Base-by-base conservation (phyloP, 2,113 vertebrate genomes). In the Nerophis lumbriciformis region DNA sequence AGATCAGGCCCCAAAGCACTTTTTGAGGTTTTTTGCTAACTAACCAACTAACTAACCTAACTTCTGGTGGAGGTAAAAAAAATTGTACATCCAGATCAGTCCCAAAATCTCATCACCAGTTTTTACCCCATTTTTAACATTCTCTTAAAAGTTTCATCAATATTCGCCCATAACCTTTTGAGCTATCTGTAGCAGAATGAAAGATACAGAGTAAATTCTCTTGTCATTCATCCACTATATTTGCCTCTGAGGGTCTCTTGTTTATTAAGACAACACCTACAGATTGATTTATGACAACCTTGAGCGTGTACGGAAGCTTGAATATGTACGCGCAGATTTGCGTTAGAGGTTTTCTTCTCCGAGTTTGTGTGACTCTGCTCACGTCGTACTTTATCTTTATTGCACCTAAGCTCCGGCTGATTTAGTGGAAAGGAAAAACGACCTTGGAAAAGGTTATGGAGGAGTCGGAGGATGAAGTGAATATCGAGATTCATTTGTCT, bases 211-310 rank as follows among this genome's bases (percentile, higher is more conserved):
- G 28, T 28, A 28, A 28, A 28, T 28, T 28, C 1, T 28, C 28
- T 28, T 28, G 28, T 60, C 66, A 69, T 78, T 72, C 69, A 66
- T 65, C 67, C 73, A 80, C 66, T 70, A 28, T 28, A 28, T 28
- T 28, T 28, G 0, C 28, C 28, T 58, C 53, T 75, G 76, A 82
- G 28, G 28, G 28, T 28, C 76, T 67, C 77, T 56, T 64, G 48
- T 61, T 55, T 78, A 75, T 74, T 81, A 62, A 78, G 79, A 83
- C 80, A 65, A 81, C 68, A 75, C 59, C 66, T 67, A 21, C 1
- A 38, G 73, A 78, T 72, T 73, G 78, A 82, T 83, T 76, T 57
- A 71, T 77, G 73, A 62, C 80, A 72, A 73, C 77, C 77, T 76
- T 73, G 72, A 77, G 65, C 63, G 44, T n/a, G 55, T 53, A 5